Base-by-base conservation (phyloP, 1,140 invertebrate genomes). In the Drosophila aff. region DNA sequence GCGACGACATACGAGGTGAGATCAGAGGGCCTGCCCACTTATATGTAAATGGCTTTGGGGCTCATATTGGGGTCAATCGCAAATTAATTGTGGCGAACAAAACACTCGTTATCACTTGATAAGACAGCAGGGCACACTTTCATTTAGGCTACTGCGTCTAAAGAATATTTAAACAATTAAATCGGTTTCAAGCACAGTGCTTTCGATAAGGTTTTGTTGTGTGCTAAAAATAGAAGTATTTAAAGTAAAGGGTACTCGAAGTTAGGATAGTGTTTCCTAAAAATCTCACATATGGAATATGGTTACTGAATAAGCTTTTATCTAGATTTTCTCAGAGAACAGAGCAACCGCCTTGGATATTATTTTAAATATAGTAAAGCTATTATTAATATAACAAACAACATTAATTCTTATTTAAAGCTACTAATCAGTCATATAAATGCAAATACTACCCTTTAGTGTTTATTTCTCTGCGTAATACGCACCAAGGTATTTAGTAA, bases 1-100 rank as follows among this genome's bases (percentile, higher is more conserved):
- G 75, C 52, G 81, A 84, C 43, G 60, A 92, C 46, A 43, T 86
- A 31, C 72, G 90, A 67, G 94, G 94, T 94, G 77, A 87, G 73
- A 47, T 43, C 28, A 9, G 46, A 44, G 28, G 31, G 26, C 26
- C 16, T 31, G 16, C 2, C 23, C 23, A 26, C 16, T 11, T n/a
- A 31, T 31, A 31, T 50, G 15, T 36, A 36, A 15, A 52, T 72
- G 49, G 58, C 11, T 40, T 38, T 23, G 46, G 41, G 26, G 4
- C 40, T 33, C 23, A 15, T 46, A 74, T 28, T 47, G 41, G 59
- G 69, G 72, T 75, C 72, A 64, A 75, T 64, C 41, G 21, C 4
- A 11, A 64, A 49, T 73, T 73, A 73, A 73, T 73, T 73, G 46
- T 49, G 21, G 57, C 40, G 10, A 41, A 50, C 26, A 61, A 61